Percentiles rank a stretch among this genome's conserved stretches.
Conservation (phyloP, 2,888 invertebrate species). For the Seladonia tumulorum region DNA sequence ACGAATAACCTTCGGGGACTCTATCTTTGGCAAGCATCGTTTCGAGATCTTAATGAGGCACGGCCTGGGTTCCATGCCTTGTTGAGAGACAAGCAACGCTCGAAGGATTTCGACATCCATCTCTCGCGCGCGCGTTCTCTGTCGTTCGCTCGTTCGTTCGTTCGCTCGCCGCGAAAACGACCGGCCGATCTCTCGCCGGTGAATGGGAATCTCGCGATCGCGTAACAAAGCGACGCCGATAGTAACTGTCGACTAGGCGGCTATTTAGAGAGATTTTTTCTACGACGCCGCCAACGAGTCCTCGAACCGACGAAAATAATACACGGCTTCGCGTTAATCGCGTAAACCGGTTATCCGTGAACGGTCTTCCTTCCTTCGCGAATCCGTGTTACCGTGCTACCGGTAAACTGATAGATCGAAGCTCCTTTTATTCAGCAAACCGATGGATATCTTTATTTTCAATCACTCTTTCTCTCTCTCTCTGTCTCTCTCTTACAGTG, state of each 20-base stretch:
- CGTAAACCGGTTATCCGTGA: conserved; percentile 1
- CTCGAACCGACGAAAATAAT: conserved; percentile 11
- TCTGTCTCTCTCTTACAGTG: neutral
- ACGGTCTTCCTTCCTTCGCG: neutral
- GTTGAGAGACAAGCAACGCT: conserved; percentile 66
- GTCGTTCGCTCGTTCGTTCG: conserved; percentile 53
- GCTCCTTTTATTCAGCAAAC: neutral
- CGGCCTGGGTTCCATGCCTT: conserved; percentile 61
- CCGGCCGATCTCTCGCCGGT: conserved; percentile 62
- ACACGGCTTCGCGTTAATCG: neutral
- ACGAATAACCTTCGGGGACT: conserved; percentile 54
- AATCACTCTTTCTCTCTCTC: neutral
- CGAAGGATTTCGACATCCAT: conserved; percentile 69
- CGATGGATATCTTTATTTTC: neutral
- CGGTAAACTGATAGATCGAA: neutral
- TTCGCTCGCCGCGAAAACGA: conserved; percentile 68
- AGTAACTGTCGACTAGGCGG: conserved; percentile 22
- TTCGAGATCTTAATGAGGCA: conserved; percentile 68
- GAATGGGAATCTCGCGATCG: conserved; percentile 72
- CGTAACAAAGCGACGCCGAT: conserved; percentile 70
- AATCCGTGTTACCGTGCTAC: neutral
- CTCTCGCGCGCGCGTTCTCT: conserved; percentile 16
- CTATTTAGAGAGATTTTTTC: conserved; percentile 8
- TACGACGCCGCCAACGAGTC: neutral
- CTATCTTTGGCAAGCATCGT: conserved; percentile 68